These are phyloP conservation scores for Cisticola juncidis DNA, from an alignment of 2,113 vertebrate species.

Conservation along the genomic window DNA sequence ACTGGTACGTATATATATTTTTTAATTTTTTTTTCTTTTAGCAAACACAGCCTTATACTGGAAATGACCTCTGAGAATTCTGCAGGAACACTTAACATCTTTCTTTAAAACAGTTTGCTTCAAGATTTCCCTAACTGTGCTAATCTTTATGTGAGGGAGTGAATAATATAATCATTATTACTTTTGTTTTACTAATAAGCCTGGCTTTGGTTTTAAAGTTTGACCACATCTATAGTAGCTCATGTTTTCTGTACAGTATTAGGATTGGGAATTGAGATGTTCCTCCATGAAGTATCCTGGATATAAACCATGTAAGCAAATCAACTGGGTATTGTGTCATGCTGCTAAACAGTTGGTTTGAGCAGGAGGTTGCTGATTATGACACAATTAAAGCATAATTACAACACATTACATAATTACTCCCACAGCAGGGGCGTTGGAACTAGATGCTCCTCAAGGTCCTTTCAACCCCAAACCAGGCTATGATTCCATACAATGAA, in stretches of 20 bases:
- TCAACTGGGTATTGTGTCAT: neutral
- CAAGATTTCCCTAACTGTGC: neutral
- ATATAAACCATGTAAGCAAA: neutral
- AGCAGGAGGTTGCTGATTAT: neutral
- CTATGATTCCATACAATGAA: neutral
- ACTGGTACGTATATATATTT: accelerated
- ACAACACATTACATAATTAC: neutral
- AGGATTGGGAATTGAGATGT: neutral
- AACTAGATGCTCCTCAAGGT: neutral
- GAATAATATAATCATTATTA: neutral
- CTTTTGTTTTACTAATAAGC: neutral
- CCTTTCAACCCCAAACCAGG: neutral
- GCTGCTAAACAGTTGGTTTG: neutral
- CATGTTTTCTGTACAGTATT: neutral
- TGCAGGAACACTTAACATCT: neutral
- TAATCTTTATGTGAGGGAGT: neutral
- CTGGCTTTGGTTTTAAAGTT: neutral
- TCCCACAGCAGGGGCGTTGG: neutral
- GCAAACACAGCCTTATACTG: neutral
- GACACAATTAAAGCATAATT: neutral
- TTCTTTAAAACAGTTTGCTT: neutral
- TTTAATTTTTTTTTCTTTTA: neutral
- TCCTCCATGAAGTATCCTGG: neutral
- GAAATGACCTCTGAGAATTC: neutral
- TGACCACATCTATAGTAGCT: neutral